Evolutionary conservation across 2,113 vertebrate genomes (phyloP).

Genomic region (Glaucidium brasilianum): DNA sequence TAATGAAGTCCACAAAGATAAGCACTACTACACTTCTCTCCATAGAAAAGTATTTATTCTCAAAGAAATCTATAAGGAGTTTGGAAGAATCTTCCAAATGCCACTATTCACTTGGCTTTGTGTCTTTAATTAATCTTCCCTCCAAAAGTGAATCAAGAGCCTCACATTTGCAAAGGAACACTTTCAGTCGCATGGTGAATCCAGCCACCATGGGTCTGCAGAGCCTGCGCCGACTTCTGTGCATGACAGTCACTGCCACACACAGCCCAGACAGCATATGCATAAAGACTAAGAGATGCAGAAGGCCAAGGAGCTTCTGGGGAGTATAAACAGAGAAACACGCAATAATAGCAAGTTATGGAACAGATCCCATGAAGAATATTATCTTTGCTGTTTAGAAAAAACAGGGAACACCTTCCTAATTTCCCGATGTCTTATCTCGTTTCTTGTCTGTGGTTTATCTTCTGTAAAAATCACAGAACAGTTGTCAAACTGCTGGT

Average conservation of each 20-base stretch:
- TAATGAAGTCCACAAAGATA: neutral
- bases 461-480: neutral
- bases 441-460: neutral
- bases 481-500: neutral
- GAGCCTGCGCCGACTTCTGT: neutral
- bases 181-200: neutral
- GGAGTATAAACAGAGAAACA: neutral
- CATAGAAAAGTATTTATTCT: neutral
- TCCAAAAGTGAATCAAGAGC: neutral
- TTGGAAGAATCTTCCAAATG: neutral
- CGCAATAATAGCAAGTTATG: neutral
- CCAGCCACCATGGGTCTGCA: neutral
- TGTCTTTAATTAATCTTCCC: neutral
- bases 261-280: neutral
- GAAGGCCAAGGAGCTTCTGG: neutral
- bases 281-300: neutral
- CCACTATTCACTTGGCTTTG: neutral
- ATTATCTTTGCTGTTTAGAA: neutral
- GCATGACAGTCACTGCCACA: neutral
- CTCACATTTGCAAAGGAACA: neutral
- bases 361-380: neutral
- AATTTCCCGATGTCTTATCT: conserved; percentile 1
- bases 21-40: neutral
- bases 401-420: neutral
- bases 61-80: neutral